A percentile compares a stretch with the other conserved stretches of the same genome.
Evolutionary conservation across 2,888 invertebrate species (phyloP).

Genomic region (Drosophila gaucha): DNA sequence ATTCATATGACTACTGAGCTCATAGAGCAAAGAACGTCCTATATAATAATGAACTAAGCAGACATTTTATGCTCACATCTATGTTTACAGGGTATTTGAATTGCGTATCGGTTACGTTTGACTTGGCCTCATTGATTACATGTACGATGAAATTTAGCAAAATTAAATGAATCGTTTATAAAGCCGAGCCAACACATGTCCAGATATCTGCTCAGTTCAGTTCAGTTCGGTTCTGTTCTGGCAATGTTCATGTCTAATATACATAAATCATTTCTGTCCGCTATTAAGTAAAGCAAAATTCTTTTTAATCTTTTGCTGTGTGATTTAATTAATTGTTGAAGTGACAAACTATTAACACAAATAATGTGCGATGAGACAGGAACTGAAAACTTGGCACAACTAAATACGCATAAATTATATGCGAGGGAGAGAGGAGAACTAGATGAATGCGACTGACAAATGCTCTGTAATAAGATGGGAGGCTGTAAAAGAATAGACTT

Average conservation of each 20-base stretch:
- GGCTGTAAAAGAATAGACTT: neutral
- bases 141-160: constrained; percentile 29
- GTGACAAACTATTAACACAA: constrained; percentile 57
- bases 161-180: constrained; percentile 55
- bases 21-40: too few species aligned
- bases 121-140: constrained; percentile 38
- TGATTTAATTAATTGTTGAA: constrained; percentile 61
- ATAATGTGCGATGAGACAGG: constrained; percentile 51
- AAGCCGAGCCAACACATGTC: constrained; percentile 41
- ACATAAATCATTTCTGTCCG: constrained; percentile 40
- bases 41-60: too few species aligned
- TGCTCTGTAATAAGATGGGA: constrained; percentile 10
- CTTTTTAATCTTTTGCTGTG: constrained; percentile 45
- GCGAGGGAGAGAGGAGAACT: neutral
- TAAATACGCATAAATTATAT: constrained; percentile 33
- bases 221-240: neutral
- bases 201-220: too few species aligned
- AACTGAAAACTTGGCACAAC: constrained; percentile 40
- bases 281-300: constrained; percentile 46
- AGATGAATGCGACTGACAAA: neutral
- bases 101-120: constrained; percentile 29
- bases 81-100: constrained; percentile 35
- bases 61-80: too few species aligned
- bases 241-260: constrained; percentile 19
- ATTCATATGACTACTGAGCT: neutral